These are phyloP conservation scores for Ia io DNA, from an alignment of 2,113 vertebrate species.

Conservation along the genomic window DNA sequence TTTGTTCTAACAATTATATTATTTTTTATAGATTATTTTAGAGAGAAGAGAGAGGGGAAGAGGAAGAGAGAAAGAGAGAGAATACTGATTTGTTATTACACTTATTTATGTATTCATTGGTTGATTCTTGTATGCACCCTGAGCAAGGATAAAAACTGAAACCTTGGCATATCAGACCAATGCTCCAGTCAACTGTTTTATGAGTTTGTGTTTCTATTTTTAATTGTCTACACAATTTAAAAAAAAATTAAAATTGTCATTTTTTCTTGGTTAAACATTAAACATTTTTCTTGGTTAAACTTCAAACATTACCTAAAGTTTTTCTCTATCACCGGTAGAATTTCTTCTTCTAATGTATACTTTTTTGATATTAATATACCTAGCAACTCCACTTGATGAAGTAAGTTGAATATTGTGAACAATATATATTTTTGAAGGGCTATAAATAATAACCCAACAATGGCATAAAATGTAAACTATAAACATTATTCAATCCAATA, in stretches of 20 bases:
- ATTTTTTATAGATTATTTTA: not conserved
- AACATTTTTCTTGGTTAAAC: not conserved
- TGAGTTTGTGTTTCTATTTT: not conserved
- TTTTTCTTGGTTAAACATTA: not conserved
- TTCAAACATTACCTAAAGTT: not conserved
- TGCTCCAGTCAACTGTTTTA: not conserved
- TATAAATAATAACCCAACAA: not conserved
- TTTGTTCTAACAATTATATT: not conserved
- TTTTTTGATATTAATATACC: not conserved
- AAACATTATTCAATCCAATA: not conserved
- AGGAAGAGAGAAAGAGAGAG: not conserved
- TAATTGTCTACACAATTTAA: not conserved
- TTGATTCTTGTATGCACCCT: too few species aligned
- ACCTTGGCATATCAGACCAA: not conserved
- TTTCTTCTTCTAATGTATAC: not conserved
- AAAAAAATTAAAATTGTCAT: not conserved
- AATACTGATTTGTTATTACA: not conserved
- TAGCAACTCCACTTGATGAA: not conserved
- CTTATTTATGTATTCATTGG: not conserved
- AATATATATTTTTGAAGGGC: not conserved
- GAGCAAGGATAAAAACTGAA: not conserved
- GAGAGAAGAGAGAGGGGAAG: not conserved
- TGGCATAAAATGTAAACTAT: not conserved
- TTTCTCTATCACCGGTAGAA: not conserved
- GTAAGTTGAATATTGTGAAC: not conserved